Base-by-base conservation (phyloP, 2,888 invertebrate genomes). In the Strigamia transsilvanica region DNA sequence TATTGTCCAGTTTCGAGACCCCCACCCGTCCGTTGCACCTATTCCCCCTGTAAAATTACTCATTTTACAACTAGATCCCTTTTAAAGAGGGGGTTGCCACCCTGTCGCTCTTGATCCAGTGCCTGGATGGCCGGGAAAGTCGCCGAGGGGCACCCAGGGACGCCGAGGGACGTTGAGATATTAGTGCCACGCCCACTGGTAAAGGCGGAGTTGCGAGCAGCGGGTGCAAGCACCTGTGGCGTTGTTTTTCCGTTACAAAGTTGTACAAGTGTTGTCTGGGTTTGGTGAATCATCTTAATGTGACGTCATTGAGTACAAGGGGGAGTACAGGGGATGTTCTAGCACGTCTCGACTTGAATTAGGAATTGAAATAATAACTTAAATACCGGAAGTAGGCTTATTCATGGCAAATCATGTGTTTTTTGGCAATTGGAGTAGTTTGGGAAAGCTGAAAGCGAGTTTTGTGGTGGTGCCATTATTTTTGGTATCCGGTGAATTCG, bases 211-310 rank as follows among this genome's bases (percentile, higher is more conserved):
- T 18, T 61, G 18, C 1, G n/a, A n/a, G 51, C 21, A 18, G 18
- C 61, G 61, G 61, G 61, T 61, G 61, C 61, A 61, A 61, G 61
- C 61, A 61, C 61, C 61, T 61, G 61, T 61, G 61, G 61, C 61
- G 61, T 61, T 18, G n/a, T 61, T 61, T 61, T 61, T 61, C 61
- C 61, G 61, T 18, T 61, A 61, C 46, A 46, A 46, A 46, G 46
- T 9, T 18, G 21, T 10, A 61, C 61, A 61, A 61, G 61, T 61
- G 61, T 61, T 61, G 61, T 23, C 21, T 23, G 3, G 10, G 10
- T 34, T 34, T 18, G 61, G 21, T 61, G 61, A 61, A n/a, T 61
- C 61, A 61, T 61, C 61, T 18, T 61, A 61, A 61, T 10, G 23
- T 61, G 18, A 61, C 61, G 18, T 61, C 21, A 61, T 61, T 2